phyloP scores from a whole-genome alignment of 2,113 vertebrate genomes.

The Gorsachius goisagi region DNA sequence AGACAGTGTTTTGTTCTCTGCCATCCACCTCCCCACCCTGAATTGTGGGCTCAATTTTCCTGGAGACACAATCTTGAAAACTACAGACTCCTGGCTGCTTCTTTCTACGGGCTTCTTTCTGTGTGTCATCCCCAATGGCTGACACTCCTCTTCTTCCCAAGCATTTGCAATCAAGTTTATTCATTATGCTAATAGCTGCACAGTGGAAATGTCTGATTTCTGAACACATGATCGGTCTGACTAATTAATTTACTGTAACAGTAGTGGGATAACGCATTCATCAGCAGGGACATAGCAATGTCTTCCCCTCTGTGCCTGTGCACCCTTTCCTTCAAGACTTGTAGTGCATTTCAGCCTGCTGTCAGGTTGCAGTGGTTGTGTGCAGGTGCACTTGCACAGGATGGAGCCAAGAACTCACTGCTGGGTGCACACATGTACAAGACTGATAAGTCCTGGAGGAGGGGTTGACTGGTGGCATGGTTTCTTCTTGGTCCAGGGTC shows the following conservation, averaged over 20 bases:
- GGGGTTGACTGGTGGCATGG: neutral
- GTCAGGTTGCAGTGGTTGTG: neutral
- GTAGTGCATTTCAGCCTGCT: neutral
- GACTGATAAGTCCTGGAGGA: neutral
- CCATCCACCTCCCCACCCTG: too few species aligned
- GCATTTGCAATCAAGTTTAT: neutral
- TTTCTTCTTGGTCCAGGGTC: neutral
- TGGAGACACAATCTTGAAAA: neutral
- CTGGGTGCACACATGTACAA: neutral
- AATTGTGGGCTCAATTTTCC: neutral
- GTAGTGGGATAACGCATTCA: neutral
- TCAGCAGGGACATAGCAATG: neutral
- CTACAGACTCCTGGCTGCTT: neutral
- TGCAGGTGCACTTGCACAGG: neutral
- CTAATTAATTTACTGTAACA: neutral
- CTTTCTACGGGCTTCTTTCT: neutral
- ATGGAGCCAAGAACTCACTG: fast-evolving
- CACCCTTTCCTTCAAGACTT: neutral
- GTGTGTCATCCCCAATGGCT: neutral
- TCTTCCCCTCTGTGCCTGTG: neutral
- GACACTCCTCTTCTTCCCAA: neutral
- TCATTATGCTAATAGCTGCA: neutral
- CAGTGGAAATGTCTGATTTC: neutral
- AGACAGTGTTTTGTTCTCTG: neutral
- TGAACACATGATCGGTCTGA: neutral